These are phyloP conservation scores for Nanorana parkeri DNA, from an alignment of 2,113 vertebrate genomes.

Conservation along the genomic window DNA sequence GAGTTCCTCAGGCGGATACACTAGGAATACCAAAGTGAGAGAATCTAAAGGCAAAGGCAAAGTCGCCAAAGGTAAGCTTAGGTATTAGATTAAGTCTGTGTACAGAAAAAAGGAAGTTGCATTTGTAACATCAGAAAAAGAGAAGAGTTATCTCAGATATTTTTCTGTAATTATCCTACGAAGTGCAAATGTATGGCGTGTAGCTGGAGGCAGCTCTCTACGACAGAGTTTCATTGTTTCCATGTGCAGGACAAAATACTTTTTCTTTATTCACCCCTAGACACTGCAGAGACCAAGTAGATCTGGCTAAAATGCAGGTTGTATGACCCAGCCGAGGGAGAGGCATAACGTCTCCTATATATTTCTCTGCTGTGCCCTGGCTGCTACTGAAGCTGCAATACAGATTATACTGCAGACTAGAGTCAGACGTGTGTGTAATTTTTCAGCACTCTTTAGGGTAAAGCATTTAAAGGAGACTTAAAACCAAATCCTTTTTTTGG, in stretches of 20 bases:
- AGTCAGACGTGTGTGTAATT: too few species aligned
- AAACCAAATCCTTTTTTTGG: too few species aligned
- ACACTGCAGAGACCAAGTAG: neutral
- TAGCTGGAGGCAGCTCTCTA: neutral
- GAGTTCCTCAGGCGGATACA: constrained; percentile 75
- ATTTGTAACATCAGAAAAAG: neutral
- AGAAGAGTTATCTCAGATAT: too few species aligned
- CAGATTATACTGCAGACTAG: too few species aligned
- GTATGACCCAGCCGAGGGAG: neutral
- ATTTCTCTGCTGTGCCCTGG: too few species aligned
- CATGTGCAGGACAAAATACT: neutral
- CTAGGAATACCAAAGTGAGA: constrained; percentile 78
- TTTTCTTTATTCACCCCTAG: neutral
- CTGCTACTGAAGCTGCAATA: too few species aligned
- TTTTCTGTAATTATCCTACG: too few species aligned
- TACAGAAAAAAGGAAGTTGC: neutral
- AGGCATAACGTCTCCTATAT: neutral
- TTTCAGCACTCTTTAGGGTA: too few species aligned
- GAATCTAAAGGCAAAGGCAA: constrained; percentile 86
- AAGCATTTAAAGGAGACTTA: too few species aligned
- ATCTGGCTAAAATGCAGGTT: neutral
- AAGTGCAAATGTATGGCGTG: neutral
- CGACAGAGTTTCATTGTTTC: neutral
- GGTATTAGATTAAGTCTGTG: neutral
- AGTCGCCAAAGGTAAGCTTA: constrained; percentile 78